Base-by-base conservation (phyloP, 2,797 vertebrate species). In the Chloroceryle inda region DNA sequence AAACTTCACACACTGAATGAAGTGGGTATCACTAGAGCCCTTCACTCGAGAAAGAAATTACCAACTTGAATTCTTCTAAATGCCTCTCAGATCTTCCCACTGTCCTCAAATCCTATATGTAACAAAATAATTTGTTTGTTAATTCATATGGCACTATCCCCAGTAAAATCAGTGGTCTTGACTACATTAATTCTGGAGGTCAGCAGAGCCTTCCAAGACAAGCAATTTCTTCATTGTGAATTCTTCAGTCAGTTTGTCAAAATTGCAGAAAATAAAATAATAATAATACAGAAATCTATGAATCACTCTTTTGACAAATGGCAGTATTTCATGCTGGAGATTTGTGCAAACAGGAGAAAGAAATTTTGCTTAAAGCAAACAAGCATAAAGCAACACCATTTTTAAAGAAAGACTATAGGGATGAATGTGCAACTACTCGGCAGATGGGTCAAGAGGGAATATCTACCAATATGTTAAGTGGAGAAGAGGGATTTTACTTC, bases 171-270 rank as follows among this genome's bases (percentile, higher is more conserved):
- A 6, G 93, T 89, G 29, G 68, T 11, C 67, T 96, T 94, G 49
- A 56, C 85, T 74, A 69, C 92, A 87, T 89, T 94, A 77, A 73
- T 91, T 96, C 66, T 77, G 52, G 55, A 63, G 95, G 88, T 79
- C 84, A 95, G 61, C 35, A 62, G 61, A 89, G 63, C 88, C 86
- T 85, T 96, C 26, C 62, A 80, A 86, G 86, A 92, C 82, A 86
- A 79, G 69, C 52, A 66, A 91, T 92, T 93, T 94, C 93, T 95
- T 88, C 87, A 88, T 13, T 80, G 71, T 55, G 86, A 96, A 87
- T 80, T 94, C 55, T 21, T 80, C 42, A 85, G 67, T 91, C 84
- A 81, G 37, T 91, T 91, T 94, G 63, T 95, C 84, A 96, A 45
- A 92, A 91, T 35, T 73, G 82, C 47, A 64, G 50, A 86, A 84